Conservation (phyloP, 2,888 invertebrate genomes). For the Trichopoda pennipes region DNA sequence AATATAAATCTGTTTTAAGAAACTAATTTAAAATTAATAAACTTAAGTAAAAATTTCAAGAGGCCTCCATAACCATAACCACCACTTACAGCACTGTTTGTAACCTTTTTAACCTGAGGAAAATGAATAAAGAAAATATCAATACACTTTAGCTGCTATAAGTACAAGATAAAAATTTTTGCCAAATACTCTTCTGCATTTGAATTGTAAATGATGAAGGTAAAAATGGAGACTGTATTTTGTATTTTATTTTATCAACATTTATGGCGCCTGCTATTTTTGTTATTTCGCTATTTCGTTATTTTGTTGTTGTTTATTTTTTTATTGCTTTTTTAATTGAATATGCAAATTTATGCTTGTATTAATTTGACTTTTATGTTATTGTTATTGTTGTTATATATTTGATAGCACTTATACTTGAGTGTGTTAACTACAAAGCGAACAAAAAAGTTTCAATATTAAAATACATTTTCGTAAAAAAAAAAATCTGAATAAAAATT, state of each 20-base stretch:
- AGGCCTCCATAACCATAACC: too few relatives aligned
- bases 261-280: neutral
- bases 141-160: neutral
- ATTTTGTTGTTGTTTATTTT: neutral
- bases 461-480: neutral
- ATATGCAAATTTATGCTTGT: slow-evolving; percentile 58
- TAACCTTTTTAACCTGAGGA: too few relatives aligned
- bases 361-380: slow-evolving; percentile 55
- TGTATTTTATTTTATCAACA: neutral
- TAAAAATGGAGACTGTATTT: neutral
- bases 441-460: slow-evolving; percentile 7
- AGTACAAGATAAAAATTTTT: slow-evolving; percentile 16
- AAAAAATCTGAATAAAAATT: neutral
- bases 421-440: slow-evolving; percentile 28
- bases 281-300: too few relatives aligned
- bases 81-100: too few relatives aligned
- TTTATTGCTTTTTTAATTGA: slow-evolving; percentile 7
- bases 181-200: slow-evolving; percentile 20
- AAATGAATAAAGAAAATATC: too few relatives aligned
- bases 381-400: slow-evolving; percentile 7
- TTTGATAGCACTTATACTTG: slow-evolving; percentile 40
- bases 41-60: too few relatives aligned
- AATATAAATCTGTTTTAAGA: too few relatives aligned
- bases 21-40: too few relatives aligned
- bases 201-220: slow-evolving; percentile 30